Evolutionary conservation across 1,140 invertebrate species (phyloP).

Genomic region (Apolygus lucorum): DNA sequence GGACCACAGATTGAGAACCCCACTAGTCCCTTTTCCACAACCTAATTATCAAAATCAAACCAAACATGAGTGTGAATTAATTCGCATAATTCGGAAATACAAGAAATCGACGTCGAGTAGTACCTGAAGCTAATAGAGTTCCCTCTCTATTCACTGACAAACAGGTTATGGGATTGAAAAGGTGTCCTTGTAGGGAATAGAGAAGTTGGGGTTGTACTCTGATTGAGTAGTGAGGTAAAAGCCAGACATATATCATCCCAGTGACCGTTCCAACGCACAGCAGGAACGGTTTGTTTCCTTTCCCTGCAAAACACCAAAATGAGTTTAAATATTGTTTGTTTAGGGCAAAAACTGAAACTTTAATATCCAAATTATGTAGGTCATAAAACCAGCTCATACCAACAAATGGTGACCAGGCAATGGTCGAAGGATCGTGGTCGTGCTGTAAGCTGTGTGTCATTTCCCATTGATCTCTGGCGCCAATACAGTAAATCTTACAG

Average conservation of each 20-base stretch:
- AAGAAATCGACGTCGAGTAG: no score
- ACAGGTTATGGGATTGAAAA: conserved; percentile 44
- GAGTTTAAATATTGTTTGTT: no score
- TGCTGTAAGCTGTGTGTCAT: conserved; percentile 40
- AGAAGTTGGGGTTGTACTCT: conserved; percentile 36
- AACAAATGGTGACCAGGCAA: conserved; percentile 44
- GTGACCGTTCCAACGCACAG: conserved; percentile 44
- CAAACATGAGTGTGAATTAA: no score
- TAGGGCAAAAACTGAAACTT: no score
- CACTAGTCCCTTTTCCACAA: conserved; percentile 43
- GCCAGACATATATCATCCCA: conserved; percentile 48
- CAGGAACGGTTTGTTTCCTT: conserved; percentile 36
- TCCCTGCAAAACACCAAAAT: conserved; percentile 32
- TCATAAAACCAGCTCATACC: conserved; percentile 32
- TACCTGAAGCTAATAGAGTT: conserved; percentile 47
- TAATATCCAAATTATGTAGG: conserved; percentile 14
- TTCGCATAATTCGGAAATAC: no score
- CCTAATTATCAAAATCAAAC: conserved; percentile 34
- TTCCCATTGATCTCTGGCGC: conserved; percentile 38
- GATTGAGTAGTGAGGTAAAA: conserved; percentile 39
- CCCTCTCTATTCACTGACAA: conserved; percentile 46
- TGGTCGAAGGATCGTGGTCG: conserved; percentile 39
- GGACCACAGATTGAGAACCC: conserved; percentile 56
- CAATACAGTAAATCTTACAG: conserved; percentile 45
- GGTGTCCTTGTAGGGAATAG: conserved; percentile 46